Evolutionary conservation across 2,888 invertebrate genomes (phyloP), one percentile per base, ranked within the genome.

Genomic region (Luperina nickerlii): DNA sequence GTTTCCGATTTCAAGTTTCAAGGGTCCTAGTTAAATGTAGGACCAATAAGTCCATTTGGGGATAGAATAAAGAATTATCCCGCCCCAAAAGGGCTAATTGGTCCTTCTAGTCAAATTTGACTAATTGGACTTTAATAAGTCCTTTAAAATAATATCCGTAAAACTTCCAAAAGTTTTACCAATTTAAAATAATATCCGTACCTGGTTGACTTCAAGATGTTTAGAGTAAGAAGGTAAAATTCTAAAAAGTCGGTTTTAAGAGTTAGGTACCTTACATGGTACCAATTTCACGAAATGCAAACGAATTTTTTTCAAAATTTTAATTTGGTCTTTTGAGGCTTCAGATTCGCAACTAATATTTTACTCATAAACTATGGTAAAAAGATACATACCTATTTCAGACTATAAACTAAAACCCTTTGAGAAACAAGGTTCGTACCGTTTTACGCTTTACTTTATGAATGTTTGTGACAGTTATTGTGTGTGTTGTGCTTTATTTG

Each of bases 381-480:
- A 74, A 42, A 51, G 13, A 57, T 27, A 68, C n/a, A 18, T 67
- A 32, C 32, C 32, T n/a, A 62, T 85, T 81, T 65, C 74, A 57
- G 74, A 57, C 65, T 38, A 66, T 74, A 65, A 79, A 80, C 71
- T 67, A 85, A 88, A 94, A 94, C 92, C 95, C 95, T 95, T 95
- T 94, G 85, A 89, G 91, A 90, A 89, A 91, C 95, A 95, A 96
- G 96, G 96, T 96, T 94, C 92, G 95, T 95, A 94, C 89, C 88
- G 88, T 87, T 91, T 90, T 90, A 62, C 86, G 92, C 91, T 91
- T 84, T 90, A 87, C 84, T 87, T 86, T 89, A 75, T 85, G 51
- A 89, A 88, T 92, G 90, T 91, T 90, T 87, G 90, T 93, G 90
- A 91, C 91, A 92, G 93, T 94, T 95, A 77, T 57, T 71, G 70